These are phyloP conservation scores for Eustalomyia histrio DNA, from an alignment of 2,888 invertebrate species.

Conservation along the genomic window DNA sequence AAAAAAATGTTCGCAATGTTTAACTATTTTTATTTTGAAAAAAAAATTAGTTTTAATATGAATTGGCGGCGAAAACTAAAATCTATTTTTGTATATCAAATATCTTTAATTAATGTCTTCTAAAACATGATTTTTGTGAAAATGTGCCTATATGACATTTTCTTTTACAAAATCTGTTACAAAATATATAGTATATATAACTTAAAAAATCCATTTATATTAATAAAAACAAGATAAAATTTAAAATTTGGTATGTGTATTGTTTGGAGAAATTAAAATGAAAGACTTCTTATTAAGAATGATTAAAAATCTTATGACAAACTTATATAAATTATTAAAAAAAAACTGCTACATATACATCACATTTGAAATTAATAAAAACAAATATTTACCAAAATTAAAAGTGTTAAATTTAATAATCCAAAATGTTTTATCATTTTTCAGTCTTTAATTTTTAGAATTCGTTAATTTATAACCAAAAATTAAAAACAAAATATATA, in stretches of 20 bases:
- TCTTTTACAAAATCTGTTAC: slow-evolving; percentile 63
- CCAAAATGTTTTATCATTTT: background rate
- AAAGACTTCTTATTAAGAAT: slow-evolving; percentile 37
- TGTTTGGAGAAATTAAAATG: slow-evolving; percentile 28
- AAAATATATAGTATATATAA: slow-evolving; percentile 29
- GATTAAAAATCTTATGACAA: slow-evolving; percentile 40
- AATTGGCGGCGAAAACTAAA: too few relatives aligned
- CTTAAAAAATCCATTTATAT: background rate
- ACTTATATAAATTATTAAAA: slow-evolving; percentile 16
- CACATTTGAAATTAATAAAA: background rate
- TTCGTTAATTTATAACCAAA: slow-evolving; percentile 29
- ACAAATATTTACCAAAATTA: background rate
- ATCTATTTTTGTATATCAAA: slow-evolving; percentile 14
- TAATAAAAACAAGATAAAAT: background rate
- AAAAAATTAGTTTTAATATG: too few relatives aligned
- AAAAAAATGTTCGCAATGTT: too few relatives aligned
- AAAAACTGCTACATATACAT: slow-evolving; percentile 16
- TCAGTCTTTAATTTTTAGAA: slow-evolving; percentile 15
- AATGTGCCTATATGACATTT: slow-evolving; percentile 66
- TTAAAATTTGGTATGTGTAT: slow-evolving; percentile 26
- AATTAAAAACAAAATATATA: slow-evolving; percentile 10
- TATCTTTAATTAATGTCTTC: background rate
- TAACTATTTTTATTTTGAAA: too few relatives aligned
- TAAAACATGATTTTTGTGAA: slow-evolving; percentile 32
- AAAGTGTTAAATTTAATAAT: background rate